A percentile compares a stretch with the other conserved stretches of the same genome.
phyloP scores from a whole-genome alignment of 2,797 vertebrate genomes.

The Okamejei kenojei region DNA sequence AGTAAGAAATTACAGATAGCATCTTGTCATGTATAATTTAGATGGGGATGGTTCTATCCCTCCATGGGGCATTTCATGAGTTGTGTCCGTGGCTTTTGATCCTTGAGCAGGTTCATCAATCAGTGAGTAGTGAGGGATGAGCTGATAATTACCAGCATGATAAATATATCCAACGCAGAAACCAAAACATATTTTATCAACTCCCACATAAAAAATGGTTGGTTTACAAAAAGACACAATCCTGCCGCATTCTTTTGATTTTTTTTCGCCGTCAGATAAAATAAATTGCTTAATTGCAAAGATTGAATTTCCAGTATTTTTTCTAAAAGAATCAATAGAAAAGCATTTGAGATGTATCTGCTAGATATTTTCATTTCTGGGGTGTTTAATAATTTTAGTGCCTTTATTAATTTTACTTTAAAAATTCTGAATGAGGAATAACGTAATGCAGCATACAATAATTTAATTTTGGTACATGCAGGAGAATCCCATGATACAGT shows the following conservation, averaged over 20 bases:
- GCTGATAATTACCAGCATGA: neutral
- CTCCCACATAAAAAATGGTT: neutral
- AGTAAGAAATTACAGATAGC: neutral
- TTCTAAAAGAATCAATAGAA: neutral
- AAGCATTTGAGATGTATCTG: neutral
- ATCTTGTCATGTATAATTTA: neutral
- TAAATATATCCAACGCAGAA: neutral
- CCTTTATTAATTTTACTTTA: too few species aligned
- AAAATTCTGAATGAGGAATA: too few species aligned
- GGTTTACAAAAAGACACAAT: neutral
- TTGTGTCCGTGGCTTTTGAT: neutral
- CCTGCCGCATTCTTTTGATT: neutral
- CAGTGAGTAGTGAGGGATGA: neutral
- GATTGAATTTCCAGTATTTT: neutral
- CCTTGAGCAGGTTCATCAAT: neutral
- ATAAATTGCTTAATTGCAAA: neutral
- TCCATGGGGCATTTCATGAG: neutral
- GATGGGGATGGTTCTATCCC: neutral
- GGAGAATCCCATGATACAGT: too few species aligned
- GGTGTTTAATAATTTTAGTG: too few species aligned
- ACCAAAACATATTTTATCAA: neutral
- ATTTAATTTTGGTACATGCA: too few species aligned
- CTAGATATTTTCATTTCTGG: neutral
- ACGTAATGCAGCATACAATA: too few species aligned
- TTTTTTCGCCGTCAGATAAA: neutral